Percentiles rank a stretch among this genome's conserved stretches.
These are phyloP conservation scores for Chymomyza procnemis DNA, from an alignment of 2,888 invertebrate genomes.

Conservation along the genomic window DNA sequence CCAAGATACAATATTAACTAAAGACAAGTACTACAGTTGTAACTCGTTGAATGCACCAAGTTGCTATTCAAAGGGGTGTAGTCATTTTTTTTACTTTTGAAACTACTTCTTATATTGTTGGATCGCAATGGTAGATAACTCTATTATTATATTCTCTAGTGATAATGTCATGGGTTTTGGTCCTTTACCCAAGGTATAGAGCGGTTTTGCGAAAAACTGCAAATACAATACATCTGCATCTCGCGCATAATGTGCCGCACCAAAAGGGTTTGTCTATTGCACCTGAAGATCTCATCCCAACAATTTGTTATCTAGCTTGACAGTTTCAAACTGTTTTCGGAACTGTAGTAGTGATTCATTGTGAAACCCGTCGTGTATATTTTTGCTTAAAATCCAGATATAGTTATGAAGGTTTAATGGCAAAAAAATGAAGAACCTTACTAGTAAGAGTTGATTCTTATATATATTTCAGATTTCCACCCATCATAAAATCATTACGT, in stretches of 20 bases:
- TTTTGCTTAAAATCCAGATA: no score
- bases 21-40: not conserved
- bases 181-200: constrained; percentile 81
- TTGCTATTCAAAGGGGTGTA: no score
- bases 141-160: constrained; percentile 86
- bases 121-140: constrained; percentile 81
- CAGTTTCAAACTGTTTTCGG: constrained; percentile 27
- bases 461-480: no score
- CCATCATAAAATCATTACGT: no score
- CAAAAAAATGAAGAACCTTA: no score
- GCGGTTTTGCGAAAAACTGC: constrained; percentile 84
- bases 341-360: no score
- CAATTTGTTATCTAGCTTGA: not conserved
- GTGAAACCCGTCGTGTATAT: no score
- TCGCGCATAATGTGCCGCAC: constrained; percentile 31
- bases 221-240: constrained; percentile 29
- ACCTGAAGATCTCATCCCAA: constrained; percentile 37
- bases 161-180: constrained; percentile 90
- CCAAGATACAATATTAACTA: constrained; percentile 9
- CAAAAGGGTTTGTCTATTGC: constrained; percentile 23
- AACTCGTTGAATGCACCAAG: not conserved
- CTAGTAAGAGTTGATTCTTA: no score
- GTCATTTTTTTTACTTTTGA: no score
- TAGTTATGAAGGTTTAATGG: no score
- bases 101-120: no score